phyloP scores from a whole-genome alignment of 2,888 invertebrate genomes.

The Ethmia dodecea region DNA sequence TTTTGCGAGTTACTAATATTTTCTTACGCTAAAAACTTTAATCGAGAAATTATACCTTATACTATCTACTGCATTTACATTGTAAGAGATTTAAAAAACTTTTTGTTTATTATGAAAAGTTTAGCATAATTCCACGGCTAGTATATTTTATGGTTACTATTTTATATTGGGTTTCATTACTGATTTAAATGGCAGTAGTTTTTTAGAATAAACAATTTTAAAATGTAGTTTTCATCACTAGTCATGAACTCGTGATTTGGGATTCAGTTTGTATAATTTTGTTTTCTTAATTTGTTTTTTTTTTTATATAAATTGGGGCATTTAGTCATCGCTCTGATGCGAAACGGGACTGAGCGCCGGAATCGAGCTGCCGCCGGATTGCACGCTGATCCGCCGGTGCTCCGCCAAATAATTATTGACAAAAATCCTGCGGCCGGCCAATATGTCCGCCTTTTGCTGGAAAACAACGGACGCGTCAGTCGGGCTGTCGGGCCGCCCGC shows the following conservation, averaged over 20 bases:
- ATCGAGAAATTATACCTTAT: slow-evolving; percentile 5
- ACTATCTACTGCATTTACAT: slow-evolving; percentile 49
- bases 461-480: slow-evolving; percentile 70
- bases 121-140: slow-evolving; percentile 23
- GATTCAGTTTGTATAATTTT: slow-evolving; percentile 17
- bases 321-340: slow-evolving; percentile 74
- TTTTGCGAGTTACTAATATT: slow-evolving; percentile 42
- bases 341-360: slow-evolving; percentile 73
- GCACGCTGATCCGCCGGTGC: slow-evolving; percentile 77
- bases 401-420: slow-evolving; percentile 79
- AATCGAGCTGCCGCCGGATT: slow-evolving; percentile 71
- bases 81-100: slow-evolving; percentile 27
- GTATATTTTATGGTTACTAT: slow-evolving; percentile 6
- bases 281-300: slow-evolving; percentile 14
- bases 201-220: slow-evolving; percentile 8
- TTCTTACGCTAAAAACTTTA: slow-evolving; percentile 45
- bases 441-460: slow-evolving; percentile 78
- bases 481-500: slow-evolving; percentile 31
- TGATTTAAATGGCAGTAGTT: slow-evolving; percentile 38
- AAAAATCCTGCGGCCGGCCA: slow-evolving; percentile 78
- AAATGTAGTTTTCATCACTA: slow-evolving; percentile 1
- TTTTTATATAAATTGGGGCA: slow-evolving; percentile 25
- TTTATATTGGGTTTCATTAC: slow-evolving; percentile 24
- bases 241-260: too few species aligned
- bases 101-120: slow-evolving; percentile 26